Base-by-base conservation (phyloP, 2,113 vertebrate species). In the Notarius lentiginosus region DNA sequence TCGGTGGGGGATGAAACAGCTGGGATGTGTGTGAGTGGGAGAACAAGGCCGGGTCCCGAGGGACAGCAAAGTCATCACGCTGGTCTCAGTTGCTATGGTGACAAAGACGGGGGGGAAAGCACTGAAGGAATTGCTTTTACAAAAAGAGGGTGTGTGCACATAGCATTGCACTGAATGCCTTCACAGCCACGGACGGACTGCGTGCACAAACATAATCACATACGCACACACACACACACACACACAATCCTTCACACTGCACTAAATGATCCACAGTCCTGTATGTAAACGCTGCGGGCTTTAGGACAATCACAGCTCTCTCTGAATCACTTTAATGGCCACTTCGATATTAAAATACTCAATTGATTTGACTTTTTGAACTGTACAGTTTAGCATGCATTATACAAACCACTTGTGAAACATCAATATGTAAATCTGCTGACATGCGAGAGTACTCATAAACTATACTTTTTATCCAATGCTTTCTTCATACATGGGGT, bases 1-100 rank as follows among this genome's bases (percentile, higher is more conserved):
- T 89, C 84, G 84, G 90, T 91, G 86, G 75, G 92, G 92, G 90
- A 90, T 91, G 83, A 91, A 91, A 90, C 82, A 90, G 93, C 93
- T 94, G 95, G 94, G 94, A 90, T 1, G 79, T 91, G 88, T 77
- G 91, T 88, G 93, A 95, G 92, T 73, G 75, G 79, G 53, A 87
- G 92, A 95, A 95, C 93, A 95, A 95, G 94, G 93, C 95, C 91
- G 91, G 91, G 94, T 94, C 95, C 94, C 95, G 92, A 91, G 95
- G 96, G 95, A 95, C 94, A 92, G 95, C 95, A 89, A 91, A 94
- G 93, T 93, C 92, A 92, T 91, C 94, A 94, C 91, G 94, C 90
- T 93, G 92, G 95, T 93, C 95, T 93, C 49, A 34, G 97, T 98
- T 97, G 93, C 96, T 94, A 96, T 97, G 95, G 94, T 90, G 92